A percentile compares a stretch with the other conserved stretches of the same genome.
These are phyloP conservation scores for Elysia chlorotica DNA, from an alignment of 1,140 invertebrate genomes.

Conservation along the genomic window DNA sequence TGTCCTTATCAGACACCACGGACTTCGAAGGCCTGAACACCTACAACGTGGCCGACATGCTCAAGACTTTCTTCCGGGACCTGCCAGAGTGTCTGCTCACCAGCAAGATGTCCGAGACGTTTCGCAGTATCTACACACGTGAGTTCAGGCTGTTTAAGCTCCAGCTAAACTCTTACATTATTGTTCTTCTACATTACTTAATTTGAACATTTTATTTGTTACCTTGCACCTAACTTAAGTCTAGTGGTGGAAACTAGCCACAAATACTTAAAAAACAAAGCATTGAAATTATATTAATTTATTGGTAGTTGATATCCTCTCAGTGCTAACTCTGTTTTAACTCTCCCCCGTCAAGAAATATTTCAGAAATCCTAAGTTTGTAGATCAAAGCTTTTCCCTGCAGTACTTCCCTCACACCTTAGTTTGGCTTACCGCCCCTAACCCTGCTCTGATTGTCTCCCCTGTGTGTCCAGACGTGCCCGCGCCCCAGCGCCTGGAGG, in stretches of 20 bases:
- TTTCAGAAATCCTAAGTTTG: no score
- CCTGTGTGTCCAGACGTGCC: no score
- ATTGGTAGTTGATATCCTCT: neutral
- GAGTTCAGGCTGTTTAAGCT: slow-evolving; percentile 26
- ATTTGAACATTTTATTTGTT: neutral
- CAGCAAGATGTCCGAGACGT: slow-evolving; percentile 92
- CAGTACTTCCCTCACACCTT: no score
- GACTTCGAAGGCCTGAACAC: slow-evolving; percentile 81
- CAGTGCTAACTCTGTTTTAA: no score
- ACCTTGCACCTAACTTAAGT: neutral
- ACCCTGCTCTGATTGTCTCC: no score
- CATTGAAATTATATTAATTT: neutral
- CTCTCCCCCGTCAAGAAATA: no score
- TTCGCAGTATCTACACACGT: slow-evolving; percentile 87
- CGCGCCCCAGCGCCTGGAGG: slow-evolving; percentile 78
- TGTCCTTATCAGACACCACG: slow-evolving; percentile 47
- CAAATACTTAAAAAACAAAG: neutral
- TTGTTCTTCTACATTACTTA: neutral
- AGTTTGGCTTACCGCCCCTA: no score
- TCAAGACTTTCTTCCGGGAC: slow-evolving; percentile 95
- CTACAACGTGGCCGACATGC: slow-evolving; percentile 93
- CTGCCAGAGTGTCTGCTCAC: slow-evolving; percentile 90
- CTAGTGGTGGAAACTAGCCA: neutral
- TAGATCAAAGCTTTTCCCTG: no score
- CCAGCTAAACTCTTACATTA: neutral